Evolutionary conservation across 92 coral and sea anemone species (phyloP).

Genomic region (Bergia sp.): DNA sequence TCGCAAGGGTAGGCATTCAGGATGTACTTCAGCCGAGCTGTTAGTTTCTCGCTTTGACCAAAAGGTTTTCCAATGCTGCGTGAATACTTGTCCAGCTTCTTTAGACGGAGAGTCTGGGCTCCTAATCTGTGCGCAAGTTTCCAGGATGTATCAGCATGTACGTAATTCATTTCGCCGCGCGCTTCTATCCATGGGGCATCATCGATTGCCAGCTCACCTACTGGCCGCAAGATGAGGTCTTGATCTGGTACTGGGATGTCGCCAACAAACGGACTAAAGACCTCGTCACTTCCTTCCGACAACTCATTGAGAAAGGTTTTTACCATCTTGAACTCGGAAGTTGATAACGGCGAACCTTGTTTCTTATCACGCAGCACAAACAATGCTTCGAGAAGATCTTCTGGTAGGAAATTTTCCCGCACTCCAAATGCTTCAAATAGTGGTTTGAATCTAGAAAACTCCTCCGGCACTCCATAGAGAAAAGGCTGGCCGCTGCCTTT

Average conservation of each 20-base stretch:
- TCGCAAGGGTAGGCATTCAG: conserved; percentile 92
- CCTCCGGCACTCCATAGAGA: conserved; percentile 83
- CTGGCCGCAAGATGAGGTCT: conserved; percentile 65
- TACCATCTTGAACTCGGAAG: conserved; percentile 78
- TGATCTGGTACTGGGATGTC: conserved; percentile 87
- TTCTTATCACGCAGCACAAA: conserved; percentile 76
- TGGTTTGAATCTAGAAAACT: conserved; percentile 70
- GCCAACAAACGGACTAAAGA: conserved; percentile 61
- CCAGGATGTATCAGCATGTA: conserved; percentile 80
- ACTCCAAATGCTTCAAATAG: conserved; percentile 83
- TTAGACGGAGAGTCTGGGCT: conserved; percentile 75
- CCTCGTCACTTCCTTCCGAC: conserved; percentile 59
- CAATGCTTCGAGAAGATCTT: conserved; percentile 81
- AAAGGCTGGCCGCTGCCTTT: conserved; percentile 86
- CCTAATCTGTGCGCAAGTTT: conserved; percentile 86
- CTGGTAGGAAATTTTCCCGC: conserved; percentile 67
- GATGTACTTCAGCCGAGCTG: conserved; percentile 75
- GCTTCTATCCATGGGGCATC: conserved; percentile 87
- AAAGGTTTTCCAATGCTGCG: conserved; percentile 80
- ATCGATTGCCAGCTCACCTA: conserved; percentile 83
- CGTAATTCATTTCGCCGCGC: conserved; percentile 60
- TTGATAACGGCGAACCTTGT: conserved; percentile 67
- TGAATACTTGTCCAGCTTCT: conserved; percentile 76
- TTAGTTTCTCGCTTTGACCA: conserved; percentile 91
- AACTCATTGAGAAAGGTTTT: conserved; percentile 79